Evolutionary conservation across 1,140 invertebrate species (phyloP), one percentile per base, ranked within the genome.

Genomic region (Sarcophaga bullata): DNA sequence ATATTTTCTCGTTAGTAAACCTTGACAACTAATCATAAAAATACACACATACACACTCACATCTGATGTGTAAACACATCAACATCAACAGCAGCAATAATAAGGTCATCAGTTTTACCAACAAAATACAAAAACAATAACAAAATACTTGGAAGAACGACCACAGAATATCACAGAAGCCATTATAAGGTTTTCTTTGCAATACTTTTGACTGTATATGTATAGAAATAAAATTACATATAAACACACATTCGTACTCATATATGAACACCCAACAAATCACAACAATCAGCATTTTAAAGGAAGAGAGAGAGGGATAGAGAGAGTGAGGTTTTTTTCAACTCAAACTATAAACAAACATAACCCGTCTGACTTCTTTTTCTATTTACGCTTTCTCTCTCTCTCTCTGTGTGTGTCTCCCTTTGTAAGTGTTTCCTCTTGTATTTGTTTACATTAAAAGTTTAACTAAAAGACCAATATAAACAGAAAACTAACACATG

Each of bases 121-220:
- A 7, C 13, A 15, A 37, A 37, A 37, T 4, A 37, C 25, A 37
- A 37, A 37, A 37, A 37, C 4, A 37, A 37, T 37, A 37, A 37
- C 25, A 37, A 37, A 37, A 37, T 37, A 37, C 25, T 37, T 37
- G 25, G 25, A 37, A 19, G 62, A 17, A 7, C 15, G 62, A 68
- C 62, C 62, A 68, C 62, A 68, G 9, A 68, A 68, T 68, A 19
- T 68, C 15, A n/a, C 62, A 68, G 19, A 58, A 19, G 19, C 62
- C 62, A 68, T 68, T 68, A 68, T 68, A 10, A 37, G 62, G n/a
- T 68, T 68, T 68, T 19, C 62, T 68, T 68, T 68, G n/a, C n/a
- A 37, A 37, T 37, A 2, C 25, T 37, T 37, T 37, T 37, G 1
- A 37, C 25, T 37, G 25, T 37, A 37, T 37, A 4, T 37, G 25